Evolutionary conservation across 2,797 vertebrate genomes (phyloP).

Genomic region (Gambelia wislizenii): DNA sequence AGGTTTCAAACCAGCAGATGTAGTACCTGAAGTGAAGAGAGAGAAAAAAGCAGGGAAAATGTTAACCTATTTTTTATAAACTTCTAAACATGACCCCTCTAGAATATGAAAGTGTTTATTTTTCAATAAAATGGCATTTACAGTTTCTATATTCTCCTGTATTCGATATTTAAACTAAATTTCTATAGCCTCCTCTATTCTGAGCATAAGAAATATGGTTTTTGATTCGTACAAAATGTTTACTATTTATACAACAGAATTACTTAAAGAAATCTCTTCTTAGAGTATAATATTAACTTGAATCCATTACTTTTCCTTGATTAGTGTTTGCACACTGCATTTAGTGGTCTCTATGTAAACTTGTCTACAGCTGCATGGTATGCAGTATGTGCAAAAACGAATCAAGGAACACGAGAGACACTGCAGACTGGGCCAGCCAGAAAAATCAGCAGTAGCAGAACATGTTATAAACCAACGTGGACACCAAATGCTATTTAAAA

Average conservation of each 20-base stretch:
- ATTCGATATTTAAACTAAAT: background rate
- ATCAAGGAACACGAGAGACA: too few relatives aligned
- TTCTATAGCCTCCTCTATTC: background rate
- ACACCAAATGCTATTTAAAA: too few relatives aligned
- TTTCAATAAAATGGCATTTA: background rate
- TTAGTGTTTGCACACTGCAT: too few relatives aligned
- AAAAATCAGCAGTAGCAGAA: too few relatives aligned
- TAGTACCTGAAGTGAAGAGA: conserved; percentile 52
- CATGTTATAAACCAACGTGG: too few relatives aligned
- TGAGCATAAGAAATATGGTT: background rate
- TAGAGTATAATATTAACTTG: background rate
- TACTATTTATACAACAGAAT: background rate
- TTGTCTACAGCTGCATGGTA: too few relatives aligned
- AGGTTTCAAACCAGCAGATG: conserved; percentile 65
- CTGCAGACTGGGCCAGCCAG: too few relatives aligned
- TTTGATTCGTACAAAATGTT: background rate
- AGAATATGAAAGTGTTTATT: background rate
- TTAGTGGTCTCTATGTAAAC: too few relatives aligned
- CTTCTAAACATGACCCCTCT: background rate
- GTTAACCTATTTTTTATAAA: background rate
- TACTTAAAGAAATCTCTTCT: background rate
- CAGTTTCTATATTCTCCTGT: too few relatives aligned
- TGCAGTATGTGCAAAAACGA: too few relatives aligned
- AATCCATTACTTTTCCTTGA: background rate
- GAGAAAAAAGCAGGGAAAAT: conserved; percentile 39